These are phyloP conservation scores for Pseudomyrmex cubaensis DNA, from an alignment of 1,140 invertebrate species.

Conservation along the genomic window DNA sequence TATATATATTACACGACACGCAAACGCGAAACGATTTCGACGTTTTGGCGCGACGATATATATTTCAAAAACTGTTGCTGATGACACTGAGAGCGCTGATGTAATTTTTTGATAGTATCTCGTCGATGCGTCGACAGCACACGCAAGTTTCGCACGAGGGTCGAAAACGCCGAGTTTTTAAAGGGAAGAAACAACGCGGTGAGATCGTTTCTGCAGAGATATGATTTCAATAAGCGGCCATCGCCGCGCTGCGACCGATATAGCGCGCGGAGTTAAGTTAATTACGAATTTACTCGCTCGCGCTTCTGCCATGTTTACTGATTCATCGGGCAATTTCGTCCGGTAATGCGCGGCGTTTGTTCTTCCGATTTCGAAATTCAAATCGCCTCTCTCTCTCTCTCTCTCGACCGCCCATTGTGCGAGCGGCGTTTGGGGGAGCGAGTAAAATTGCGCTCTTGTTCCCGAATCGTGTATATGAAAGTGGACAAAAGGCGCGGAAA, in stretches of 20 bases:
- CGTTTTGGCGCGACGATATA: neutral
- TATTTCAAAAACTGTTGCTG: neutral
- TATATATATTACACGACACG: neutral
- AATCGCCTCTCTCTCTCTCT: neutral
- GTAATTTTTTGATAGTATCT: neutral
- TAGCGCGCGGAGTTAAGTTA: conserved; percentile 38
- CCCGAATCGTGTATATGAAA: conserved; percentile 19
- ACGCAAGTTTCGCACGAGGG: too few species aligned
- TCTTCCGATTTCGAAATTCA: conserved; percentile 41
- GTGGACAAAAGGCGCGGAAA: conserved; percentile 31
- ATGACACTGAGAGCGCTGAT: neutral
- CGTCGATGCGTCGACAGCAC: neutral
- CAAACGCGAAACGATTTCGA: neutral
- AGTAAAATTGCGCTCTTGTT: conserved; percentile 54
- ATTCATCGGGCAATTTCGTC: conserved; percentile 60
- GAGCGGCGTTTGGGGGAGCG: neutral
- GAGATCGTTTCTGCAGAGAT: conserved; percentile 36
- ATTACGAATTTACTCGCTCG: conserved; percentile 63
- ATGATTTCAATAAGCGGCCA: conserved; percentile 53
- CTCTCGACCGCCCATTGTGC: conserved; percentile 24
- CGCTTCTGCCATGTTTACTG: conserved; percentile 46
- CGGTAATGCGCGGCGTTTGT: conserved; percentile 52
- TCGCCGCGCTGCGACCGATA: conserved; percentile 8
- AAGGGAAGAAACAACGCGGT: neutral
- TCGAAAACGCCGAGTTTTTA: neutral